phyloP scores from a whole-genome alignment of 2,888 invertebrate species.

The Acronicta leporina region DNA sequence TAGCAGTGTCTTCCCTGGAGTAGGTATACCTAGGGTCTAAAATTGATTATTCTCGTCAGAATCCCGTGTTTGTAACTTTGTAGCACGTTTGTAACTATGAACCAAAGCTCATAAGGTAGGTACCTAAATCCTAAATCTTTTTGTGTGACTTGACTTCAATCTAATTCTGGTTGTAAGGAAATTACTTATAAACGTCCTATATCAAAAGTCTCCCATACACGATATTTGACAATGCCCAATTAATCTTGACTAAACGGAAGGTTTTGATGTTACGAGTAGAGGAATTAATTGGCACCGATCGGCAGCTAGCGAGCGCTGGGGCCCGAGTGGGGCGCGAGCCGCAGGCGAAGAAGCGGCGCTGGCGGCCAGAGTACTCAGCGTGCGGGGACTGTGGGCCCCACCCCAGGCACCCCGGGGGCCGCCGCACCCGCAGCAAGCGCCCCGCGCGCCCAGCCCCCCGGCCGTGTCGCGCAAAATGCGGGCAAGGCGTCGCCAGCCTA shows the following conservation, averaged over 20 bases:
- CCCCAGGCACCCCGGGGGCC: conserved; percentile 43
- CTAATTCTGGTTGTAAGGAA: no score
- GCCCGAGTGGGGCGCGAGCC: conserved; percentile 74
- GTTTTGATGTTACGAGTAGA: conserved; percentile 27
- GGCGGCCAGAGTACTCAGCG: conserved; percentile 73
- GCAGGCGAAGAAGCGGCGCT: conserved; percentile 71
- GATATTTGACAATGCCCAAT: background rate
- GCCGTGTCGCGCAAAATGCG: conserved; percentile 78
- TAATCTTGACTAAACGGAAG: background rate
- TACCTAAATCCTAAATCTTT: no score
- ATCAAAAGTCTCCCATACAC: background rate
- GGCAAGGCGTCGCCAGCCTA: conserved; percentile 78
- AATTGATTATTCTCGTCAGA: no score
- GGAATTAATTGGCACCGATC: conserved; percentile 81
- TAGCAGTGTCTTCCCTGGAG: no score
- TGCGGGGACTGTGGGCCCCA: conserved; percentile 71
- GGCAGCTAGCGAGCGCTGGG: conserved; percentile 88
- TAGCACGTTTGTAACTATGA: no score
- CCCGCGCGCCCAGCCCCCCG: conserved; percentile 71
- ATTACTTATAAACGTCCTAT: background rate
- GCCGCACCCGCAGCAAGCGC: conserved; percentile 30
- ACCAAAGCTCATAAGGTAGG: no score
- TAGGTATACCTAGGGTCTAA: no score
- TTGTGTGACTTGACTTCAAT: no score
- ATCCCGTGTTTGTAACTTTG: no score